Conservation (phyloP, 2,888 invertebrate genomes). For the Eupithecia vulgata region DNA sequence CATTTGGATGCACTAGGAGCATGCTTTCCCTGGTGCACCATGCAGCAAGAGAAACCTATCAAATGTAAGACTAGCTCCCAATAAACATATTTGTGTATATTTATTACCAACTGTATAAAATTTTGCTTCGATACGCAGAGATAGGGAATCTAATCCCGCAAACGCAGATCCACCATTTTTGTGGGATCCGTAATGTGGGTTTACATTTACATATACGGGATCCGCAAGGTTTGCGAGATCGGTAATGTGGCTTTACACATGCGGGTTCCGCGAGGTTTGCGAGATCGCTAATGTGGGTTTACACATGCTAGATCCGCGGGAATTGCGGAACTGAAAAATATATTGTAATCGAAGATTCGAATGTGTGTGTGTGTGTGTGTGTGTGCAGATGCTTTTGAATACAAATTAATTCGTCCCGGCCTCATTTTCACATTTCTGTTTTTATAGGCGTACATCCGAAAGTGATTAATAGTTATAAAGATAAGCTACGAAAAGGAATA, state of each 20-base stretch:
- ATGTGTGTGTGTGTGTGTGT: too few species aligned
- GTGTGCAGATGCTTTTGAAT: too few species aligned
- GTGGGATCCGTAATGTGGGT: neutral
- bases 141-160: neutral
- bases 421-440: too few species aligned
- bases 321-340: neutral
- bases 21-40: constrained; percentile 90
- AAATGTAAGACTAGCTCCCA: constrained; percentile 65
- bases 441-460: too few species aligned
- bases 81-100: neutral
- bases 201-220: too few species aligned
- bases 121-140: neutral
- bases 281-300: neutral
- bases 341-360: too few species aligned
- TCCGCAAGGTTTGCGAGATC: neutral
- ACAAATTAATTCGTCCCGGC: too few species aligned
- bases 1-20: constrained; percentile 90
- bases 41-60: constrained; percentile 73
- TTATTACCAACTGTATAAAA: neutral
- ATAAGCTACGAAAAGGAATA: too few species aligned
- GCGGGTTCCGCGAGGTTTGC: neutral
- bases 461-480: too few species aligned
- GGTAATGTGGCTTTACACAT: neutral
- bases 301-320: neutral
- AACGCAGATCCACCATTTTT: neutral